Evolutionary conservation across 2,888 invertebrate species (phyloP), one percentile per base, ranked within the genome.

Genomic region (Harpalus rubripes): DNA sequence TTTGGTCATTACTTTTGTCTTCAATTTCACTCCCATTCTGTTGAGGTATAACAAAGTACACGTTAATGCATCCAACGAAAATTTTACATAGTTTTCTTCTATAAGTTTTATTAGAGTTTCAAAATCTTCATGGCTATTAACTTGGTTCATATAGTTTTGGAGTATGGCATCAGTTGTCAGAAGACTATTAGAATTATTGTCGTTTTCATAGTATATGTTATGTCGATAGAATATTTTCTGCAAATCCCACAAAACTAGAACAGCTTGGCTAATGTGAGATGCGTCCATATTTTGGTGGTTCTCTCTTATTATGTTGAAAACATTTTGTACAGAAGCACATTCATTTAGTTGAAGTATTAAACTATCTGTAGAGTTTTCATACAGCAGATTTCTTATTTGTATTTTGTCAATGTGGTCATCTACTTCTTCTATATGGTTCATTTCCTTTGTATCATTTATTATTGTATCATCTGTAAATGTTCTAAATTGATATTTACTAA

Each of bases 21-120:
- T 88, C 56, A 90, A 87, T 7, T 89, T 86, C 6, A 93, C 86
- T 4, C 91, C 92, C 86, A 93, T 89, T 88, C 92, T 92, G 63
- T 90, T 91, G 72, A 93, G 88, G 87, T 93, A 92, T 16, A 92
- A 88, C 32, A 92, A 89, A 80, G 90, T 89, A 86, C 91, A 91
- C 86, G 92, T 91, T 52, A 92, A 87, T 44, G 91, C 90, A 52
- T 91, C 88, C 0, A 88, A 68, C 86, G 91, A 89, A 88, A 92
- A 91, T 3, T 88, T 52, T 6, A 87, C 26, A 32, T 90, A 86
- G 16, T 90, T 88, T 4, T 88, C 61, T 6, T 88, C 87, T 12
- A 93, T 87, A 3, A 87, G 26, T 1, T 88, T 79, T 16, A 91
- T 80, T 59, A 91, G 86, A 63, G 86, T 85, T 58, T 87, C 85